phyloP scores from a whole-genome alignment of 2,113 vertebrate genomes.

The Onychostoma macrolepis region DNA sequence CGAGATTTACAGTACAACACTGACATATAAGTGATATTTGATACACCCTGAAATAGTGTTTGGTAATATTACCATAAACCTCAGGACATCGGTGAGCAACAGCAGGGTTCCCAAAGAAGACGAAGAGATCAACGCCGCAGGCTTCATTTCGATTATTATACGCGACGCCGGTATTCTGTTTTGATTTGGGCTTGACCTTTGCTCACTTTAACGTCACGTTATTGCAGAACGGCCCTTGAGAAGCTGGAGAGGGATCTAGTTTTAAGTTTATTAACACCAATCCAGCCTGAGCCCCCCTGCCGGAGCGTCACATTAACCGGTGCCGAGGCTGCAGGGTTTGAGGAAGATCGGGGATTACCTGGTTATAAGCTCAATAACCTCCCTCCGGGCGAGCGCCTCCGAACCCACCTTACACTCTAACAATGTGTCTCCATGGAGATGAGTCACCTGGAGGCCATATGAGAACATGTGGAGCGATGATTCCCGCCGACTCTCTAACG shows the following conservation, averaged over 20 bases:
- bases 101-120: slow-evolving; percentile 9
- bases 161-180: slow-evolving; percentile 40
- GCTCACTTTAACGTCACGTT: slow-evolving; percentile 41
- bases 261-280: slow-evolving; percentile 59
- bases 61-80: slow-evolving; percentile 53
- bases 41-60: slow-evolving; percentile 57
- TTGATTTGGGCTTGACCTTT: slow-evolving; percentile 56
- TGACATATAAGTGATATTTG: slow-evolving; percentile 61
- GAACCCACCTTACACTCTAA: slow-evolving; percentile 79
- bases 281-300: slow-evolving; percentile 39
- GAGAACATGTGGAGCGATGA: slow-evolving; percentile 76
- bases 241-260: slow-evolving; percentile 41
- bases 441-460: slow-evolving; percentile 83
- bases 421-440: slow-evolving; percentile 89
- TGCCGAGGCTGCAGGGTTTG: slow-evolving; percentile 79
- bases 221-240: slow-evolving; percentile 41
- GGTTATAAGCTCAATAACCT: slow-evolving; percentile 91
- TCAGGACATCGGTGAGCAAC: slow-evolving; percentile 18
- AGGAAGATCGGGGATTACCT: slow-evolving; percentile 85
- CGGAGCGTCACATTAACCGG: slow-evolving; percentile 41
- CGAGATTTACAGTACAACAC: slow-evolving; percentile 56
- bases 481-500: slow-evolving; percentile 74
- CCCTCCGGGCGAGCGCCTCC: slow-evolving; percentile 82
- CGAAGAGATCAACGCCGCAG: slow-evolving; percentile 6
- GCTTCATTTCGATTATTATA: slow-evolving; percentile 42